Base-by-base conservation (phyloP, 1,140 invertebrate species). In the Drosophila pruinosa region DNA sequence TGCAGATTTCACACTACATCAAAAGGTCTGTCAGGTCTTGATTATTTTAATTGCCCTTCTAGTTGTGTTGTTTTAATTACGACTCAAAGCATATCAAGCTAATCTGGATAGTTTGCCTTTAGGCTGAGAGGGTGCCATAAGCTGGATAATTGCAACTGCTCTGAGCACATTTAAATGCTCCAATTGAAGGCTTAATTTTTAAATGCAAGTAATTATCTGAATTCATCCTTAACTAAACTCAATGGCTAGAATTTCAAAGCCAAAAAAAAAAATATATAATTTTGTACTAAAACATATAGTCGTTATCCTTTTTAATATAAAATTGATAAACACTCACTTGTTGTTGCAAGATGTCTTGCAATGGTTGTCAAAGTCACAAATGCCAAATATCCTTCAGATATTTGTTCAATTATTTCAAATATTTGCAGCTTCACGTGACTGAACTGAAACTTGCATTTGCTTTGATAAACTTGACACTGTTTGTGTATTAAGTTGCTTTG, bases 1-100 rank as follows among this genome's bases (percentile, higher is more conserved):
- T 67, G 80, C 72, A 52, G 59, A 71, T 86, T 85, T 85, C 81
- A 81, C 81, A 86, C 80, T 73, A 86, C 61, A 77, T 86, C 81
- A 61, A 67, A 50, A 56, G 41, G 28, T 17, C 64, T 48, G 31
- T 24, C 50, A 64, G 64, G 52, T 50, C 77, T 68, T 80, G 67
- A 81, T 85, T 86, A 86, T 86, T 77, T 86, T 85, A 85, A 85
- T 85, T 85, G 81, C 59, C 36, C 43, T 26, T 34, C 36, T 12
- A 56, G 58, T 67, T 83, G 72, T 65, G 72, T 64, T 78, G 45
- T 80, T 80, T 76, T 86, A 85, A 85, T 85, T 86, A 64, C 63
- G 43, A 69, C 56, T 36, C 54, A 47, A 15, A 15, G 10, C 19
- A 10, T n/a, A 3, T 39, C 31, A 21, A 24, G 22, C 38, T 43